Base-by-base conservation (phyloP, 1,140 invertebrate species). In the Oedothorax gibbosus region DNA sequence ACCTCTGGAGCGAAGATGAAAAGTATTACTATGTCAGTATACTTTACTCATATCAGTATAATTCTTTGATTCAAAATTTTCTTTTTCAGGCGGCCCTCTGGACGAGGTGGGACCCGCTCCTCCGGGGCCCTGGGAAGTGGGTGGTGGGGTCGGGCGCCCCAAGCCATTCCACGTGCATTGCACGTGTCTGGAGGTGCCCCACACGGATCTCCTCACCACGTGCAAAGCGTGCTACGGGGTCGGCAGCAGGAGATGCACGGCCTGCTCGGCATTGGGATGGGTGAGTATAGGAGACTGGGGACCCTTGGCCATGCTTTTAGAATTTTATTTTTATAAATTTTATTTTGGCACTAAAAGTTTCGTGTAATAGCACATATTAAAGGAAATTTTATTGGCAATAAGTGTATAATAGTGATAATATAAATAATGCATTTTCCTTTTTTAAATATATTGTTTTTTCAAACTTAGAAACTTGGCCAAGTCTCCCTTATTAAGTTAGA, bases 91-190 rank as follows among this genome's bases (percentile, higher is more conserved):
- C 35, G 69, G 14, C 5, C 62, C 72, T 0, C 15, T 84, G 21
- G 81, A 84, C 20, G 81, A 84, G 50, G 35, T 53, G 7, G 53
- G 71, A 2, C 7, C 15, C 9, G 35, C 69, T 0, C 57, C 72
- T 7, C 92, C 92, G 2, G 88, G 90, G 7, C 91, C 92, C 8
- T 93, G 92, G 92, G 91, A 92, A 21, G 91, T 93, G 18, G 87
- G 89, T 50, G 91, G 89, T 6, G 57, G 87, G 12, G 2, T 71
- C 8, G 35, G 35, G 35, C 90, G 90, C n/a, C 87, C 89, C 7
- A 87, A 89, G 53, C 87, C 90, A 86, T 93, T 93, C 87, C 88
- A 90, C 75, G 89, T 90, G 85, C 89, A 90, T 81, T 90, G 90
- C 11, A 89, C 90, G 78, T 86, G 90, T 0, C 80, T 92, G 5